Conservation (phyloP, 1,140 invertebrate genomes). For the Eupeodes corollae region DNA sequence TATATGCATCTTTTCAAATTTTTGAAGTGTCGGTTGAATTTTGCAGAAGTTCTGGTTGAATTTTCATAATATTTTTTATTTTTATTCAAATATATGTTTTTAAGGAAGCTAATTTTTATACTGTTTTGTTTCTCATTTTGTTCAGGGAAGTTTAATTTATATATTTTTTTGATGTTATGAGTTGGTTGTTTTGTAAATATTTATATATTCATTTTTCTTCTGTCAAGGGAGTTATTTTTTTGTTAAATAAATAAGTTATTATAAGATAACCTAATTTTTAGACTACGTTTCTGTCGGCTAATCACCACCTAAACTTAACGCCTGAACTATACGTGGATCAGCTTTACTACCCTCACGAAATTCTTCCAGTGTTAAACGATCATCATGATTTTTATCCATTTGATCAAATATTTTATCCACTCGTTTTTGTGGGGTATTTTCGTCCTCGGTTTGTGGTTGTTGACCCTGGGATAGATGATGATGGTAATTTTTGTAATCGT, state of each 20-base stretch:
- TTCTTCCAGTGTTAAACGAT: conserved; percentile 91
- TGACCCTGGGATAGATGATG: conserved; percentile 53
- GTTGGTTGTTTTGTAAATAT: too few species aligned
- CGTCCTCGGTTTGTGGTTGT: conserved; percentile 78
- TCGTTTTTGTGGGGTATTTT: conserved; percentile 89
- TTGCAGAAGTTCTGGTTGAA: too few species aligned
- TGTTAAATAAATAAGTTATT: not conserved
- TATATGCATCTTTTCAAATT: too few species aligned
- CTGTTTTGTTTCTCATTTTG: too few species aligned
- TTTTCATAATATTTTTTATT: too few species aligned
- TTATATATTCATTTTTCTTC: too few species aligned
- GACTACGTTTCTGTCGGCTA: conserved; percentile 35
- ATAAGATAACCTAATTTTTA: not conserved
- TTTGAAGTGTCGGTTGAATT: too few species aligned
- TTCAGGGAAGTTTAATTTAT: too few species aligned
- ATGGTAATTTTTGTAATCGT: too few species aligned
- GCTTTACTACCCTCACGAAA: conserved; percentile 98
- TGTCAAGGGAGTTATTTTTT: not conserved
- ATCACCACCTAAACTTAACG: conserved; percentile 67
- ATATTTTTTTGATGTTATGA: too few species aligned
- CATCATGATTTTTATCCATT: conserved; percentile 98
- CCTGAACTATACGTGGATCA: conserved; percentile 96
- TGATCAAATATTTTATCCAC: conserved; percentile 97
- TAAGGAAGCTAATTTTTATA: too few species aligned
- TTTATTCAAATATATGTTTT: too few species aligned